Base-by-base conservation (phyloP, 2,888 invertebrate species). In the Eucera pruinosa region DNA sequence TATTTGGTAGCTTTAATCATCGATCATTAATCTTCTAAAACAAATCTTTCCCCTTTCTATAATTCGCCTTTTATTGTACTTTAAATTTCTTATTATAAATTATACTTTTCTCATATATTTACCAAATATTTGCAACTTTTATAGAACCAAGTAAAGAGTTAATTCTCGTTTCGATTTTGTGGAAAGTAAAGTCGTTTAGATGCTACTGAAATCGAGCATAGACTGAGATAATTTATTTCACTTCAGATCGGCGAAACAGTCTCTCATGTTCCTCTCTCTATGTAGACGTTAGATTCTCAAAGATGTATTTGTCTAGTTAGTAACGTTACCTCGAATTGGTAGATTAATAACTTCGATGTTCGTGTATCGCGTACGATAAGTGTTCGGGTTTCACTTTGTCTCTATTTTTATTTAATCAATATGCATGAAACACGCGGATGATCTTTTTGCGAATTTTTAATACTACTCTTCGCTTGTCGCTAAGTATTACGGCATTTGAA, bases 211-310 rank as follows among this genome's bases (percentile, higher is more conserved):
- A 54, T 57, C 66, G 65, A 60, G 57, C 72, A 74, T 73, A 80
- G 87, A 87, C 86, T 87, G 87, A 87, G 65, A 67, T 82, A 75
- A 75, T 74, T 80, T 80, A 75, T 73, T n/a, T 82, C 71, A 69
- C 39, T 64, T 66, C 36, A 52, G 64, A 74, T 80, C 74, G 43
- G 58, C 55, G 48, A 77, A 75, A 60, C 55, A 71, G 41, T 71
- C 54, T 67, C 62, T 57, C 30, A 61, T 78, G 70, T 84, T 81
- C 70, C 78, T 82, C 60, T 75, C 67, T 65, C 60, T 70, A 45
- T 71, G 60, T 79, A 75, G 48, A 33, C 27, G 20, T 67, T 57
- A 66, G 66, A 71, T 60, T 69, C 50, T 72, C 30, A 66, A 52
- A 58, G 41, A 50, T 68, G 54, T 66, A 57, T 36, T 30, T 52